phyloP scores from a whole-genome alignment of 2,888 invertebrate genomes.

The Rhaphigaster nebulosa region DNA sequence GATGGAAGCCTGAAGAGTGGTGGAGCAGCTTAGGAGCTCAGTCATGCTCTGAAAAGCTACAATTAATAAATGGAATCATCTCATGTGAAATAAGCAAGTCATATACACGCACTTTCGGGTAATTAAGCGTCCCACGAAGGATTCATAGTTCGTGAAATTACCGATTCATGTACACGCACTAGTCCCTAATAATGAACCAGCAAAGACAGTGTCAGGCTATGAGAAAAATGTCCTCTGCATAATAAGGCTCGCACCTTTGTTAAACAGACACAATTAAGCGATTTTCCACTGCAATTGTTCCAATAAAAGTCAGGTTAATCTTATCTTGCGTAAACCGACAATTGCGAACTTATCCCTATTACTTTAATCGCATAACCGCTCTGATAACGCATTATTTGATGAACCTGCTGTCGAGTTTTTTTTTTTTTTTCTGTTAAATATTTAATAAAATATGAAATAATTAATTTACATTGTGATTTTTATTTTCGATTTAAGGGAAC shows the following conservation, averaged over 20 bases:
- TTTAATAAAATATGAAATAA: not conserved
- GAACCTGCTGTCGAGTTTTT: not conserved
- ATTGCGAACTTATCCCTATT: conserved; percentile 9
- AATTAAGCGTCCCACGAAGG: not conserved
- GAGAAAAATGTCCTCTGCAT: not conserved
- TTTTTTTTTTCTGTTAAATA: not conserved
- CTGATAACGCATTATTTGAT: conserved; percentile 2
- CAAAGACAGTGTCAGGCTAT: not conserved
- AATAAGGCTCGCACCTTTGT: not conserved
- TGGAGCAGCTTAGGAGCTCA: not conserved
- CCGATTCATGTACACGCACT: not conserved
- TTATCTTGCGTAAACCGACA: not conserved
- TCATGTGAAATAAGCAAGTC: conserved; percentile 25
- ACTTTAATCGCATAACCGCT: not conserved
- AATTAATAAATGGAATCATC: conserved; percentile 13
- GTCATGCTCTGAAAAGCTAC: conserved; percentile 28
- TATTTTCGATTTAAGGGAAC: not conserved
- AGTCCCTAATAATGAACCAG: not conserved
- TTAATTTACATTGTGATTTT: not conserved
- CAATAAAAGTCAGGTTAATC: not conserved
- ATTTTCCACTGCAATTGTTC: not conserved
- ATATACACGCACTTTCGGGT: not conserved
- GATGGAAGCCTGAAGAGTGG: not conserved
- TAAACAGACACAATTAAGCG: not conserved
- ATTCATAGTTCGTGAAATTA: conserved; percentile 38